Evolutionary conservation across 2,888 invertebrate species (phyloP), one percentile per base, ranked within the genome.

Genomic region (Chrysomela aeneicollis): DNA sequence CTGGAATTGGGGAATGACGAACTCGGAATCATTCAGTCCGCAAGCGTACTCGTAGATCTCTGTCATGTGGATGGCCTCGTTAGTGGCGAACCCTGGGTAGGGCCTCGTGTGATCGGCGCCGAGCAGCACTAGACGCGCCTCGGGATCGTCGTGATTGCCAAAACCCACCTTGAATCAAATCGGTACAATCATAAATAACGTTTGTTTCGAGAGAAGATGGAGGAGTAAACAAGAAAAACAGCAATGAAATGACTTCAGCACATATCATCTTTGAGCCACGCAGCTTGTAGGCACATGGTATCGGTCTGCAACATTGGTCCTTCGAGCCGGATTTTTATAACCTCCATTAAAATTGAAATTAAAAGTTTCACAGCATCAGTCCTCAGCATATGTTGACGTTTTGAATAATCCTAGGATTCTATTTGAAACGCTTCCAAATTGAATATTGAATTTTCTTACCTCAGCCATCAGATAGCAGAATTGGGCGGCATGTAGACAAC

Each of bases 21-120:
- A 93, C 59, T 88, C 86, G 19, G 89, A 87, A 78, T 91, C 91
- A 71, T 90, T 91, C 55, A 97, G 86, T 65, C 92, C 90, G 70
- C 92, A 87, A 3, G 96, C 97, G 81, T 95, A 98, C 83, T 97
- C 97, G 82, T 95, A 97, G 66, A 97, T 91, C 84, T 97, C 97
- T 0, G 97, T 97, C 84, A 96, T 92, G 85, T 97, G 93, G 67
- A 97, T 91, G 19, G 96, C 94, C 79, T 92, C 91, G 79, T 91
- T 91, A 59, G 87, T 89, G 46, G 92, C 91, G 81, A 94, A 92
- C 76, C 88, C 86, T 17, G 79, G 79, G 76, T 91, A 90, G 1
- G 86, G 77, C 74, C 86, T 83, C 63, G 87, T 86, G 69, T 92
- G 88, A 75, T 90, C 89, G 5, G 92, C 88, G 63, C 95, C 93